These are phyloP conservation scores for Eupristina koningsbergeri DNA, from an alignment of 1,140 invertebrate species.

Conservation along the genomic window DNA sequence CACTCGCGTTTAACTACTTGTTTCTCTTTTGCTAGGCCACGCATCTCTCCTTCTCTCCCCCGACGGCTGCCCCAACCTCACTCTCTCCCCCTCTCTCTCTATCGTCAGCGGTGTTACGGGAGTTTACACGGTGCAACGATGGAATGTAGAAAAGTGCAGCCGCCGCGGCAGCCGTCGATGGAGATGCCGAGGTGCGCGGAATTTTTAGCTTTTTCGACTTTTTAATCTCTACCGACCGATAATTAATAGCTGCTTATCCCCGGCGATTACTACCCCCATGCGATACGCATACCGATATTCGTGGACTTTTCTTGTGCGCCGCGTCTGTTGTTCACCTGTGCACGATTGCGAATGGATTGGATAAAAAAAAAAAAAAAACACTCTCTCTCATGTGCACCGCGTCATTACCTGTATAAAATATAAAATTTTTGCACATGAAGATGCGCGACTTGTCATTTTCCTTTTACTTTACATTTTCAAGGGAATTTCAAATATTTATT, in stretches of 20 bases:
- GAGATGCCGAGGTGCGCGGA: conserved; percentile 14
- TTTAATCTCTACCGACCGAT: conserved; percentile 12
- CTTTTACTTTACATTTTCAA: too few relatives aligned
- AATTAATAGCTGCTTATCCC: conserved; percentile 22
- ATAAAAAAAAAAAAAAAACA: not conserved
- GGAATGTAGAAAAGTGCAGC: conserved; percentile 48
- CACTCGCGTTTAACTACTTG: conserved; percentile 59
- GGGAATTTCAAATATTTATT: not conserved
- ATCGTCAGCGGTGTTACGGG: not conserved
- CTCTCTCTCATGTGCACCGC: not conserved
- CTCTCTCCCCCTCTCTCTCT: not conserved
- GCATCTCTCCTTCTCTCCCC: conserved; percentile 11
- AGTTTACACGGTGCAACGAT: conserved; percentile 9
- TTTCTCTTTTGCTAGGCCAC: conserved; percentile 49
- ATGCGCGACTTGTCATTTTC: not conserved
- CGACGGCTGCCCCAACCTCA: not conserved
- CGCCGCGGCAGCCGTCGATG: conserved; percentile 20
- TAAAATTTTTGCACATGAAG: not conserved
- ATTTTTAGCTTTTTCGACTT: conserved; percentile 30
- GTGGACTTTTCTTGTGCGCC: conserved; percentile 5
- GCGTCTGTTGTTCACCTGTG: not conserved
- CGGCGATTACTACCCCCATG: too few relatives aligned
- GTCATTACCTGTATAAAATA: not conserved
- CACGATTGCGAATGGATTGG: too few relatives aligned
- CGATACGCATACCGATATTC: not conserved